Evolutionary conservation across 2,888 invertebrate species (phyloP).

Genomic region (Drosophila prostipennis): DNA sequence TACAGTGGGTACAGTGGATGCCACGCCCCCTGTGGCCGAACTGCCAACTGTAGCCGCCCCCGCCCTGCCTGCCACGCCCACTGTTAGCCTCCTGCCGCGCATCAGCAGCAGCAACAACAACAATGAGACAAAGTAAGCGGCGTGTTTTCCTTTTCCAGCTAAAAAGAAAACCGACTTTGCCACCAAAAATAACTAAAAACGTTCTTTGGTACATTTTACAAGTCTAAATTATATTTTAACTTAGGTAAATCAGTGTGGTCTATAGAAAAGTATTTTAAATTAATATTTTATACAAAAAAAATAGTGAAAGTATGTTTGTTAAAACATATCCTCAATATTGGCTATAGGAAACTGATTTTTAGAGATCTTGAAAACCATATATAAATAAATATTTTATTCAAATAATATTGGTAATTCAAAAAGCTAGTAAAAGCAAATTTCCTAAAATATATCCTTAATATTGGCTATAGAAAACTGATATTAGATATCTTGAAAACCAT

Average conservation of each 20-base stretch:
- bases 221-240: not conserved
- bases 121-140: slow-evolving; percentile 65
- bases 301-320: not conserved
- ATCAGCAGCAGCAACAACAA: slow-evolving; percentile 36
- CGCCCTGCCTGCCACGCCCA: not conserved
- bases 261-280: no score
- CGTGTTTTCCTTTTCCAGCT: slow-evolving; percentile 40
- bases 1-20: slow-evolving; percentile 22
- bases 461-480: not conserved
- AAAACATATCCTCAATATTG: not conserved
- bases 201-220: not conserved
- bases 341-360: not conserved
- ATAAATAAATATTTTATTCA: not conserved
- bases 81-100: slow-evolving; percentile 46
- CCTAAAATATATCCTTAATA: not conserved
- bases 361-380: no score
- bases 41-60: slow-evolving; percentile 8
- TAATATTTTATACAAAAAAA: no score
- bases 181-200: not conserved
- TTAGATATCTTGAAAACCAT: no score
- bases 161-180: slow-evolving; percentile 5
- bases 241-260: not conserved
- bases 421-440: not conserved
- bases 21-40: not conserved
- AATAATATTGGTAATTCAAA: not conserved